Evolutionary conservation across 2,797 vertebrate species (phyloP), one percentile per base, ranked within the genome.

Genomic region (Sandelia bainsii): DNA sequence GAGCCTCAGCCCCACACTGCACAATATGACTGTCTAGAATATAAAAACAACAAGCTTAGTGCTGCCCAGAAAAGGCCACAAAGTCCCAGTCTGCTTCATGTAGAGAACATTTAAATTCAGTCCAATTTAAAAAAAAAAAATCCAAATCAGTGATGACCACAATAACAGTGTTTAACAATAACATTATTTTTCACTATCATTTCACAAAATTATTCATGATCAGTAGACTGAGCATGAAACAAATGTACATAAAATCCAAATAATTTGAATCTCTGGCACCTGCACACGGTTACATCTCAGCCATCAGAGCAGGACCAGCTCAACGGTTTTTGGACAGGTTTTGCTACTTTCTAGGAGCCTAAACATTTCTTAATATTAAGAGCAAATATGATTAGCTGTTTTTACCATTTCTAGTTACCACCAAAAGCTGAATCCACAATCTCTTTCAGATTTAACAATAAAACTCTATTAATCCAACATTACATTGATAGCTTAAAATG

Each of bases 11-110:
- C 88, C 81, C 84, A 83, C 66, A 88, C 87, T 82, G 70, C 72
- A 89, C 81, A 90, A 86, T 86, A 77, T 61, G 37, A 77, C 71
- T 48, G 67, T 84, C 79, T 84, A 85, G 78, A 92, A 82, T 69
- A 80, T 56, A 74, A 68, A 81, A 83, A 86, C 72, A 86, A 79
- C 29, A 84, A 89, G 77, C 81, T 71, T 80, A 86, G 74, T 72
- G 73, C 80, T 81, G 82, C 81, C 85, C 84, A 84, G 83, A 90
- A 87, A 91, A 91, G 88, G 88, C 83, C 88, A 90, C 85, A 74
- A 62, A 84, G 81, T 89, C 83, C 74, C 76, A 83, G 60, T 73
- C 79, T 63, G 79, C 79, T 82, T 70, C 60, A 73, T 53, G 58
- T 42, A 52, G 9, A 83, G 16, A 82, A 77, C 77, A 76, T 79